These are phyloP conservation scores for Spilogale gracilis DNA, from an alignment of 2,113 vertebrate genomes.

Conservation along the genomic window DNA sequence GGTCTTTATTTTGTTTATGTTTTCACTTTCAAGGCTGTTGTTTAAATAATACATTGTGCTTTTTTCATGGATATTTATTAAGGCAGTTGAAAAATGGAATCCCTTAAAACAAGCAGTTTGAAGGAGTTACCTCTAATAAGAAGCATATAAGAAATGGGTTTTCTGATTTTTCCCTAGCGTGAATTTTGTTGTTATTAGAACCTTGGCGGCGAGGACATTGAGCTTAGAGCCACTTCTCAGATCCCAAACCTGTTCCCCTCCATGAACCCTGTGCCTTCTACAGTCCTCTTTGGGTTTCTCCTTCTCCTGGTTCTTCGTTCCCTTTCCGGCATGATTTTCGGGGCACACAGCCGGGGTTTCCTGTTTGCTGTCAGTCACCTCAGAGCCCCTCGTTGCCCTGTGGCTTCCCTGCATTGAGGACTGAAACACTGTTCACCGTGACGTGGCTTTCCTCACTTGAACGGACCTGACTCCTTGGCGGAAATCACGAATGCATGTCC, in stretches of 20 bases:
- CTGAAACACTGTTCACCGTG: neutral
- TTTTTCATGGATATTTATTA: neutral
- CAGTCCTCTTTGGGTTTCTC: neutral
- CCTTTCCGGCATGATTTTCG: neutral
- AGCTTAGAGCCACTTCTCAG: neutral
- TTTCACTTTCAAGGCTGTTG: neutral
- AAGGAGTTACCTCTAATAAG: neutral
- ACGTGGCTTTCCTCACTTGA: neutral
- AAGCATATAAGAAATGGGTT: neutral
- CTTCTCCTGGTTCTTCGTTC: neutral
- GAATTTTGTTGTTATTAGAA: neutral
- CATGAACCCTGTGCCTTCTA: neutral
- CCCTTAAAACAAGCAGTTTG: neutral
- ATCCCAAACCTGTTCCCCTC: neutral
- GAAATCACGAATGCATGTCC: neutral
- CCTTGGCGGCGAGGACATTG: neutral
- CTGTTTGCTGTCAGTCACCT: too few relatives aligned
- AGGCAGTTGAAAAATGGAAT: neutral
- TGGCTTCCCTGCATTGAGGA: neutral
- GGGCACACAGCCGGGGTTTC: neutral
- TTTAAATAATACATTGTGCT: neutral
- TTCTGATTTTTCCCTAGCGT: neutral
- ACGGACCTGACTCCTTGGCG: neutral
- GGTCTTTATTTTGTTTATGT: neutral
- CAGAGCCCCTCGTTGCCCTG: neutral